Conservation (phyloP, 2,113 vertebrate species). For the Beaufortia kweichowensis region DNA sequence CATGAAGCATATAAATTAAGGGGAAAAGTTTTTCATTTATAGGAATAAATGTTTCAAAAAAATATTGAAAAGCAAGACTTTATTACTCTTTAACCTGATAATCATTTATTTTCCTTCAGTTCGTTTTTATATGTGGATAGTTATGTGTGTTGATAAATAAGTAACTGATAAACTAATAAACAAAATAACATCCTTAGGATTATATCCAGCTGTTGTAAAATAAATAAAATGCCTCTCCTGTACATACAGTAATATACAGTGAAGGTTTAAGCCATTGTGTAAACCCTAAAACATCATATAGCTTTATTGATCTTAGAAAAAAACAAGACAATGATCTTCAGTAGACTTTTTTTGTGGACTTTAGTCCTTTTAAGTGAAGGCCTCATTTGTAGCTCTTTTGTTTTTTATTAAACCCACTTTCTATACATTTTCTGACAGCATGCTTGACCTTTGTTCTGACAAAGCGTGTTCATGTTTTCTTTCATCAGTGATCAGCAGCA, state of each 20-base stretch:
- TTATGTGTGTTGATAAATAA: not conserved
- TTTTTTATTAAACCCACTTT: not conserved
- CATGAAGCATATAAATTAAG: no score
- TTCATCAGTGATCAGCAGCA: conserved; percentile 63
- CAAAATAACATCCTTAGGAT: not conserved
- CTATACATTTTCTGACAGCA: not conserved
- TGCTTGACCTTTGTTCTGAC: conserved; percentile 7
- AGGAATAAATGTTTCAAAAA: no score
- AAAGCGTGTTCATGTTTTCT: not conserved
- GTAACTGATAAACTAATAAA: not conserved
- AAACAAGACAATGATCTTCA: not conserved
- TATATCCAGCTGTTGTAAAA: not conserved
- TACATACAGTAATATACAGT: no score
- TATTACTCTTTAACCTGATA: not conserved
- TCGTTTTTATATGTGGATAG: not conserved
- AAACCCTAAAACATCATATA: not conserved
- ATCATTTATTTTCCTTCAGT: not conserved
- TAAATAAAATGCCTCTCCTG: conserved; percentile 2
- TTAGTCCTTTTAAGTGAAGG: not conserved
- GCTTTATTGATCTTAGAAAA: not conserved
- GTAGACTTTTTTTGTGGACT: no score
- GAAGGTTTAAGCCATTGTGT: not conserved
- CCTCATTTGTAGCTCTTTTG: not conserved
- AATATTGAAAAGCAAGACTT: no score
- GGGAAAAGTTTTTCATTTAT: no score